Base-by-base conservation (phyloP, 2,113 vertebrate species). In the Cnemophilus loriae region DNA sequence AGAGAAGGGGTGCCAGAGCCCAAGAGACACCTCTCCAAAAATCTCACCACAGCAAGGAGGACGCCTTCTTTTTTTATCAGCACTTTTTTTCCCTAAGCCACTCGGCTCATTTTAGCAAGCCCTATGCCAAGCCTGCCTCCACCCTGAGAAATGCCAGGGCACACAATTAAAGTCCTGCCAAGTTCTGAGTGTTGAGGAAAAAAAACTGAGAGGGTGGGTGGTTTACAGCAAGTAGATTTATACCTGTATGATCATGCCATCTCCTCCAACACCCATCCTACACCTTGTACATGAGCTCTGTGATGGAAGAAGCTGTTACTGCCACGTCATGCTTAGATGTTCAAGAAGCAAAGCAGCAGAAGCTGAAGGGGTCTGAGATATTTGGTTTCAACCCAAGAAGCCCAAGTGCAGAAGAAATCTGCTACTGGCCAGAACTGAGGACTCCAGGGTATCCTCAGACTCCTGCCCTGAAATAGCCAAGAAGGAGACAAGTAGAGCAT, bases 11-110 rank as follows among this genome's bases (percentile, higher is more conserved):
- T 92, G 59, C 73, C 91, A 81, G 88, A 90, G 42, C 56, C 35
- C 6, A 32, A 67, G 30, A 81, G 30, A 82, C 60, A 92, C 80
- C 84, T 92, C 84, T 92, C 89, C 76, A 93, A 84, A 95, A 93
- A 63, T 20, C 76, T 84, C 79, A 26, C 77, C 3, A 4, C 49
- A 52, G 46, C 3, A 5, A 77, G 11, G 6, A 87, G 6, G 24
- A 61, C 0, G 1, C 42, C n/a, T 56, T 30, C 39, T 19, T 73
- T 80, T 93, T 78, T 21, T 61, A 56, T 33, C 42, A 27, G 50
- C 11, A 5, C 42, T 53, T 82, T 69, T 69, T 83, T 60, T n/a
- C 12, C 32, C 56, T 27, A 32, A 86, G 60, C 59, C 47, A 46
- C 16, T 81, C 7, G 0, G 52, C 30, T 84, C 52, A 0, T 89